phyloP scores from a whole-genome alignment of 2,113 vertebrate genomes.

The Pteropus alecto region DNA sequence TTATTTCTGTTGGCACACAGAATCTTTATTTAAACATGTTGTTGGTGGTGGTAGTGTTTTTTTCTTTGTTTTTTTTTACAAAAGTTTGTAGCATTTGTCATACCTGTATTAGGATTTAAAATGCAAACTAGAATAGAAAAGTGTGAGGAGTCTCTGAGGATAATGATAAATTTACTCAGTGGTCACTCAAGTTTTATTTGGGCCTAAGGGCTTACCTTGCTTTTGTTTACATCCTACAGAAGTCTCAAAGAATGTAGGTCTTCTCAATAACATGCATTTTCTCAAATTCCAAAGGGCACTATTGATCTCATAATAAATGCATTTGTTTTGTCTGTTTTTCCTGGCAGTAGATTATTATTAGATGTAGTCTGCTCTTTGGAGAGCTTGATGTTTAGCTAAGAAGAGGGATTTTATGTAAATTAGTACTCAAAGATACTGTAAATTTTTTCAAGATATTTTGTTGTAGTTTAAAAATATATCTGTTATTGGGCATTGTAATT shows the following conservation, averaged over 20 bases:
- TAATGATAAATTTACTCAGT: constrained; percentile 19
- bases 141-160: background rate
- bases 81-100: background rate
- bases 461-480: background rate
- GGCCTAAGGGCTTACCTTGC: background rate
- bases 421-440: background rate
- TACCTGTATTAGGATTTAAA: background rate
- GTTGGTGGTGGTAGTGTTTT: background rate
- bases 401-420: background rate
- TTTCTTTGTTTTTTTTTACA: background rate
- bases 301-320: background rate
- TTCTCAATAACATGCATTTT: constrained; percentile 13
- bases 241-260: background rate
- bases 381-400: background rate
- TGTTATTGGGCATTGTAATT: background rate
- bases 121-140: background rate
- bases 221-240: background rate
- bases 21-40: background rate
- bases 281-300: background rate
- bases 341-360: background rate
- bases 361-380: background rate
- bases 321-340: background rate
- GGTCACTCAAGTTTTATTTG: background rate
- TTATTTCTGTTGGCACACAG: background rate
- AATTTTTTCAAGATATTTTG: background rate